Evolutionary conservation across 2,797 vertebrate species (phyloP).

Genomic region (Mormyrus hasselquistii): DNA sequence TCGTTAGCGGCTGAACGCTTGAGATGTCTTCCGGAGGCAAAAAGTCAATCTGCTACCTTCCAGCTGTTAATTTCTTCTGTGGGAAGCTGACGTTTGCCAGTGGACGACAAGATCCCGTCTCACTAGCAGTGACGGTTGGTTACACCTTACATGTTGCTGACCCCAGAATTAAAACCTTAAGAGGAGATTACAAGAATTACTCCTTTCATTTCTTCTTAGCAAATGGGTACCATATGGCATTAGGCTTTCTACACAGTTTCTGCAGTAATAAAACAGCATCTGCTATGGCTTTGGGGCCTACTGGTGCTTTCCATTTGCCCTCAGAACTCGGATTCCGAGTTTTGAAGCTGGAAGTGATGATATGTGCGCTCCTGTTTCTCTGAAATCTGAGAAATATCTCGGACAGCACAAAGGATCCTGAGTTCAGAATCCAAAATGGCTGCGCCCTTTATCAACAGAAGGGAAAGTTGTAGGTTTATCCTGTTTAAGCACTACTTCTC

Average conservation of each 20-base stretch:
- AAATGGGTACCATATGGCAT: not conserved
- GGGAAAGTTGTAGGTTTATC: too few species aligned
- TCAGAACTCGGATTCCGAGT: too few species aligned
- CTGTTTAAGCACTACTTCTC: too few species aligned
- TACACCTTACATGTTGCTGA: not conserved
- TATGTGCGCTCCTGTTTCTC: too few species aligned
- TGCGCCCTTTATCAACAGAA: too few species aligned
- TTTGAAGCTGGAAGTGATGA: too few species aligned
- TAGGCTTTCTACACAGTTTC: not conserved
- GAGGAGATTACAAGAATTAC: not conserved
- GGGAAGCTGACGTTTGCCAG: not conserved
- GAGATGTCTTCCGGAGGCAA: not conserved
- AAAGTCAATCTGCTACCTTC: not conserved
- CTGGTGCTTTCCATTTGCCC: too few species aligned
- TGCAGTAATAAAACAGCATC: not conserved
- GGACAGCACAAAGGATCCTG: too few species aligned
- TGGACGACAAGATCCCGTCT: not conserved
- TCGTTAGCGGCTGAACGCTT: not conserved
- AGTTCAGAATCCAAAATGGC: too few species aligned
- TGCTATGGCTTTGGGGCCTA: not conserved
- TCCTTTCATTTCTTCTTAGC: not conserved
- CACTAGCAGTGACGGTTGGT: not conserved
- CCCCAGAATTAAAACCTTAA: conserved; percentile 6
- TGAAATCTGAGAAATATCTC: too few species aligned
- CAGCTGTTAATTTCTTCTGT: not conserved